These are phyloP conservation scores for Rhea americana DNA, from an alignment of 2,113 vertebrate species.

Conservation along the genomic window DNA sequence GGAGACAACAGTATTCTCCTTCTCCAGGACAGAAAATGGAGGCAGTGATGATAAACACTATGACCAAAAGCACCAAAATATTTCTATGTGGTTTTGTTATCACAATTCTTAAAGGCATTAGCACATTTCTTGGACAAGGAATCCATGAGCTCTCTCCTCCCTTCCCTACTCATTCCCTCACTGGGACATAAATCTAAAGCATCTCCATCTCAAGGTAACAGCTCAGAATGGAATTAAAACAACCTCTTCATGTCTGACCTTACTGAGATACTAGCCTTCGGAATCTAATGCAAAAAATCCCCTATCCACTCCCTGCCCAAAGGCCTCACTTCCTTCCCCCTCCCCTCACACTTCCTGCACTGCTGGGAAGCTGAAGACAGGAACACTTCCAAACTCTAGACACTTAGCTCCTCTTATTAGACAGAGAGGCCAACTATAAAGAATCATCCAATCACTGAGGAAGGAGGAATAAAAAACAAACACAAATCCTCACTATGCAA, in stretches of 20 bases:
- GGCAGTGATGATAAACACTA: neutral
- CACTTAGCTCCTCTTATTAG: neutral
- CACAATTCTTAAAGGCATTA: neutral
- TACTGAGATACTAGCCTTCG: neutral
- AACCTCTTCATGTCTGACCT: neutral
- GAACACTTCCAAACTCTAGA: neutral
- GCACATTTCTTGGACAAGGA: neutral
- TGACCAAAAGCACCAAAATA: neutral
- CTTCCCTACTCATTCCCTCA: neutral
- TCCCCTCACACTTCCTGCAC: neutral
- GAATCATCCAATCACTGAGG: neutral
- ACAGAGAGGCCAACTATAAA: neutral
- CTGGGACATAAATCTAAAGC: neutral
- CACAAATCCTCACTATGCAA: neutral
- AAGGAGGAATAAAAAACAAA: neutral
- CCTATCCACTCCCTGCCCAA: fast-evolving
- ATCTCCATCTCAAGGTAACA: neutral
- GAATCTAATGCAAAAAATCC: neutral
- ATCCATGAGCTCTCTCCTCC: neutral
- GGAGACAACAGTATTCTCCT: neutral
- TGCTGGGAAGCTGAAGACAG: neutral
- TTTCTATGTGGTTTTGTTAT: neutral
- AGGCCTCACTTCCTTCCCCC: neutral
- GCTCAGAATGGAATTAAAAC: neutral
- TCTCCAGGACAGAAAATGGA: neutral